These are phyloP conservation scores for Falco biarmicus DNA, from an alignment of 2,797 vertebrate species.

Conservation along the genomic window DNA sequence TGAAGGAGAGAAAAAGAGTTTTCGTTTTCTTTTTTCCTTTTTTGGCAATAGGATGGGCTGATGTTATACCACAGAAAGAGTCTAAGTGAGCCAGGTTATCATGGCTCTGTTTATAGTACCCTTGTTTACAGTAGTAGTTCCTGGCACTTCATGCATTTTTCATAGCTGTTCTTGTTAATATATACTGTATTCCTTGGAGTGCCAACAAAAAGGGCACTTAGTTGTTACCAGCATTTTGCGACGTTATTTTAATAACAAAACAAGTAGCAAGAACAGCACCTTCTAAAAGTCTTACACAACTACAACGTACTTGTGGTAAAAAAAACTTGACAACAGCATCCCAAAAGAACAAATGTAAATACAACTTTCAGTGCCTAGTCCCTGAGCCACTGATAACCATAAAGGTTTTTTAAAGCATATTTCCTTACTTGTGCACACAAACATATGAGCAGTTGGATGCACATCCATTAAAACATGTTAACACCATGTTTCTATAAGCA, in stretches of 20 bases:
- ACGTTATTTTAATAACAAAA: not conserved
- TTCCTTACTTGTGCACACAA: not conserved
- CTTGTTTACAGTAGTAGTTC: conserved; percentile 44
- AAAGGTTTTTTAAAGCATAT: not conserved
- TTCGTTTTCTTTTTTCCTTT: not conserved
- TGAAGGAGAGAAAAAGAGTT: not conserved
- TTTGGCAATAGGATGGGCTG: not conserved
- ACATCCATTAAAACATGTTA: not conserved
- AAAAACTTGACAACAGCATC: not conserved
- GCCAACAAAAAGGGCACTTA: conserved; percentile 46
- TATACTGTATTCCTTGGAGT: conserved; percentile 27
- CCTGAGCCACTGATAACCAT: not conserved
- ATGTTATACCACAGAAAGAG: not conserved
- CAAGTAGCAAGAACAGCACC: not conserved
- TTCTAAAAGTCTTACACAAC: not conserved
- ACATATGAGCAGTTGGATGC: not conserved
- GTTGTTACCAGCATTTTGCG: conserved; percentile 9
- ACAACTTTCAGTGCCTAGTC: not conserved
- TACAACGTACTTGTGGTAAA: not conserved
- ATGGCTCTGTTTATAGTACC: conserved; percentile 25
- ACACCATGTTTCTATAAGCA: not conserved
- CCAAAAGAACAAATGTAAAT: not conserved
- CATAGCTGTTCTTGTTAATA: conserved; percentile 68
- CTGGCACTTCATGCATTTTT: conserved; percentile 75
- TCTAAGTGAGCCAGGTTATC: conserved; percentile 41